Base-by-base conservation (phyloP, 1,140 invertebrate genomes). In the Leptestheria dahalacensis region DNA sequence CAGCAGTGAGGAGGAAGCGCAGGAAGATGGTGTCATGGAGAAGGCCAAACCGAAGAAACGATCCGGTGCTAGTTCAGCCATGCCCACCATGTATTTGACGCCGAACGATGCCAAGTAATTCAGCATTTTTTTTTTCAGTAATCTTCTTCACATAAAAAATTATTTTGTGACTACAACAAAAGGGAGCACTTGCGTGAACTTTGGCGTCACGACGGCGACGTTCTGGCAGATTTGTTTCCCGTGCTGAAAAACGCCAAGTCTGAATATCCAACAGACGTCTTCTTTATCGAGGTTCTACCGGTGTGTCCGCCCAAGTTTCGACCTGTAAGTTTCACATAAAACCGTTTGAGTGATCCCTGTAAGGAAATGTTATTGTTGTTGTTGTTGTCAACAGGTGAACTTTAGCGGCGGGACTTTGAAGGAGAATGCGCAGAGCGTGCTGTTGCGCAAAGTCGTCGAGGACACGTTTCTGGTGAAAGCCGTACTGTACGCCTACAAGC, bases 291-390 rank as follows among this genome's bases (percentile, higher is more conserved):
- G 61, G 73, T 84, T 0, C 69, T 99, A 47, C 79, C 86, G 9
- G 91, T 99, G 2, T 76, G 89, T 26, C 93, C 96, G 15, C 81
- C 86, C 1, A 84, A 82, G 68, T 85, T 86, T 18, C 77, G 96
- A 66, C 94, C 95, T 3, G 78, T 84, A 78, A 41, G 33, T 15
- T 41, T 41, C 15, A n/a, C n/a, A n/a, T n/a, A n/a, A n/a, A n/a
- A n/a, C 33, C 6, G 33, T 41, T 41, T 41, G 33, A 41, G n/a
- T n/a, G n/a, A n/a, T n/a, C n/a, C n/a, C n/a, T n/a, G n/a, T n/a
- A n/a, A n/a, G n/a, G n/a, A n/a, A n/a, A n/a, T n/a, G n/a, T n/a
- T n/a, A n/a, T n/a, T n/a, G n/a, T n/a, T n/a, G n/a, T n/a, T n/a
- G n/a, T 41, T 41, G 6, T 9, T 41, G 33, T 9, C 15, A 9